Base-by-base conservation (phyloP, 2,113 vertebrate genomes). In the Scortum barcoo region DNA sequence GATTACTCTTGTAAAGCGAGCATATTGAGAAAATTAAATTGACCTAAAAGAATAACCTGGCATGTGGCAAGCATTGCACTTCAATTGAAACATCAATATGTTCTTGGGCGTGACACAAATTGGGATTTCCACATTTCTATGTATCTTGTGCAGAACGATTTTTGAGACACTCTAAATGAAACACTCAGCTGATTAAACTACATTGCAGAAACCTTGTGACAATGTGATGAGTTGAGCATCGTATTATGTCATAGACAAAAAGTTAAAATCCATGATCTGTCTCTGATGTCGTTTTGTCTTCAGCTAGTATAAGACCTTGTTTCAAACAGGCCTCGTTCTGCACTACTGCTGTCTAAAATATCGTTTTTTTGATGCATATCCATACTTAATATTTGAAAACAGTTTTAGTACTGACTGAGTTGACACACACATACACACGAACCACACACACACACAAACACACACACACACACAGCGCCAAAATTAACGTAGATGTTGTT, bases 1-100 rank as follows among this genome's bases (percentile, higher is more conserved):
- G 70, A 84, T 86, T 83, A 38, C 80, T 70, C 78, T 81, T 67
- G 69, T 84, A 88, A 92, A 83, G 61, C 19, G 28, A 53, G 36
- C 77, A 75, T 78, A 77, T 84, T 86, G 80, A 78, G 73, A 91
- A 88, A 86, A 82, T 84, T 33, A 70, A 85, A 88, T 66, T 89
- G 76, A 88, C 81, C 84, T 80, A 48, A 85, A 81, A 89, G 19
- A 87, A 73, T 78, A 88, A 73, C 50, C 68, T 68, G 48, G 68
- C 76, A 78, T 62, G 30, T 83, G 44, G 17, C 58, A 50, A 24
- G 20, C 42, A 40, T 42, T 54, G 44, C 69, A 76, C 70, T 76
- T 78, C 68, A 84, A 57, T 72, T 69, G 63, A 82, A 80, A 80
- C 68, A 73, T 88, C 79, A 63, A 76, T 89, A 68, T 61, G 36